These are phyloP conservation scores for Zaprionus capensis DNA, from an alignment of 1,140 invertebrate genomes.

Conservation along the genomic window DNA sequence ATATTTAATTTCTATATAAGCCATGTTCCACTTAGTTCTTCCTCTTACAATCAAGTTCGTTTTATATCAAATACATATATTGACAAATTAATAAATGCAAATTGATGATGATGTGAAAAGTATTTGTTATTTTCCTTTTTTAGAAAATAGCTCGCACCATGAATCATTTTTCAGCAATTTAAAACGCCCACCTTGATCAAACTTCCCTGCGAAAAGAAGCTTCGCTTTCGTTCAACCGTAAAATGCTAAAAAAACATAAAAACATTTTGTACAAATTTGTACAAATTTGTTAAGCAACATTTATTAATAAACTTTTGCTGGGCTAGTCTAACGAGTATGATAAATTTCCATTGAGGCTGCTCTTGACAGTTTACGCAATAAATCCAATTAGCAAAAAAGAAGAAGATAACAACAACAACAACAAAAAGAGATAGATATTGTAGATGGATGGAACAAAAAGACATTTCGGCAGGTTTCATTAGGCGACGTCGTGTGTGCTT, in stretches of 20 bases:
- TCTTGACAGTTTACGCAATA: constrained; percentile 77
- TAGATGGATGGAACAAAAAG: not conserved
- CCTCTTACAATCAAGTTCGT: constrained; percentile 37
- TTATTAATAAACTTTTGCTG: constrained; percentile 44
- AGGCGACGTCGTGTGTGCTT: constrained; percentile 48
- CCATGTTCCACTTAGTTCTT: not conserved
- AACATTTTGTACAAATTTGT: constrained; percentile 28
- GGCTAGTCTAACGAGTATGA: constrained; percentile 51
- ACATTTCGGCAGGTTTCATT: constrained; percentile 63
- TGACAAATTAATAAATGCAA: constrained; percentile 23
- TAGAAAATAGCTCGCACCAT: constrained; percentile 29
- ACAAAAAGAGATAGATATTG: not conserved
- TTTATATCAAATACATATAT: not conserved
- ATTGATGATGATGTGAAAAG: constrained; percentile 49
- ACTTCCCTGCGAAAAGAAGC: not conserved
- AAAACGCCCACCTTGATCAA: constrained; percentile 23
- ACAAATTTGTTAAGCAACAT: constrained; percentile 23
- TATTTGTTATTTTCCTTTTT: constrained; percentile 31
- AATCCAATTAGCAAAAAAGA: constrained; percentile 65
- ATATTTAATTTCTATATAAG: not conserved
- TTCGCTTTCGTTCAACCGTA: constrained; percentile 33
- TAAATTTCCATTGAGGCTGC: constrained; percentile 70
- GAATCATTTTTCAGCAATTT: constrained; percentile 61
- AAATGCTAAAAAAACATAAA: not conserved
- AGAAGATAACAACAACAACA: not conserved